Evolutionary conservation across 1,140 invertebrate genomes (phyloP).

Genomic region (Pararge aegeria): DNA sequence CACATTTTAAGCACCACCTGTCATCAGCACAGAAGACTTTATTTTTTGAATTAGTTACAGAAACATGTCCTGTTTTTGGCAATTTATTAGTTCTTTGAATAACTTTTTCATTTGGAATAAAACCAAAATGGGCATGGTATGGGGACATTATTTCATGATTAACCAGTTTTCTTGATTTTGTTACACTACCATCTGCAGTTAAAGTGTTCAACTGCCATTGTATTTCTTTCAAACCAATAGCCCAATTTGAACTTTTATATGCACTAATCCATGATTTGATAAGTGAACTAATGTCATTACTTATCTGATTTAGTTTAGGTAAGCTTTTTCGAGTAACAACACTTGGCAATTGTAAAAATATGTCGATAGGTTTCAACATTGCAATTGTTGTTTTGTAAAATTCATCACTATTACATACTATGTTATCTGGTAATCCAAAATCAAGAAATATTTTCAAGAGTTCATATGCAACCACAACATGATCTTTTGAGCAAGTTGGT

Average conservation of each 20-base stretch:
- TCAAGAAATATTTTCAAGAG: constrained; percentile 2
- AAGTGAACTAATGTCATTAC: background rate
- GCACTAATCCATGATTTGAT: background rate
- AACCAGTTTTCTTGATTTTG: background rate
- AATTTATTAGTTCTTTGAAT: background rate
- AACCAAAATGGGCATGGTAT: background rate
- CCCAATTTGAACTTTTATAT: background rate
- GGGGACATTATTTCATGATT: background rate
- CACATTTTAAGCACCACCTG: background rate
- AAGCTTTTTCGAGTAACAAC: background rate
- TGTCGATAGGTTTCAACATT: background rate
- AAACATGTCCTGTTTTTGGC: background rate
- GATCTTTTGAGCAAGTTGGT: background rate
- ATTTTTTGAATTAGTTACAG: too few species aligned
- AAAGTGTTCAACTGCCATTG: background rate
- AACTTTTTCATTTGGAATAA: background rate
- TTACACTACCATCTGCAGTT: background rate
- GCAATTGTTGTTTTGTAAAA: background rate
- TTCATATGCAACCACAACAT: background rate
- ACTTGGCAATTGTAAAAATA: background rate
- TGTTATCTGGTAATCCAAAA: background rate
- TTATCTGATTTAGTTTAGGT: background rate
- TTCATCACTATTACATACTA: background rate
- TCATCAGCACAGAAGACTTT: background rate
- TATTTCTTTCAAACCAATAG: background rate